Percentiles rank a stretch among this genome's conserved stretches.
Conservation (phyloP, 2,888 invertebrate genomes). For the Acleris laterana region DNA sequence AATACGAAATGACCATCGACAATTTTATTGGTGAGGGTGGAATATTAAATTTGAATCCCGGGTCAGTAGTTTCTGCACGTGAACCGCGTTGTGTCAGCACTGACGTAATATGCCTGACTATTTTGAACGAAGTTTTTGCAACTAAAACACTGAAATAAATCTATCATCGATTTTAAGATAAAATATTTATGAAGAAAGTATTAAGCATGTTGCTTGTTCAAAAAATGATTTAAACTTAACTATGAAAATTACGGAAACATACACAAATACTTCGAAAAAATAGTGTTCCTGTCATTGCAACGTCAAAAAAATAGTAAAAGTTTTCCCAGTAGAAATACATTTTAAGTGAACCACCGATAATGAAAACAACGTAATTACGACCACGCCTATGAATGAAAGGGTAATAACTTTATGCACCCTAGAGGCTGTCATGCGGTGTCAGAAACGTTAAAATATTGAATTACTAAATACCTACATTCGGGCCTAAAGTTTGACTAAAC, state of each 20-base stretch:
- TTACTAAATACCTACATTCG: neutral
- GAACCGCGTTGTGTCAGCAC: neutral
- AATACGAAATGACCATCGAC: conserved; percentile 41
- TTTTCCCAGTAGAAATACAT: conserved; percentile 31
- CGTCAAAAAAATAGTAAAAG: conserved; percentile 1
- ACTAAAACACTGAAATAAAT: too few relatives aligned
- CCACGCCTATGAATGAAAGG: conserved; percentile 16
- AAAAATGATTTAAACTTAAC: too few relatives aligned
- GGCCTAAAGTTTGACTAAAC: neutral
- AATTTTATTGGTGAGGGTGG: conserved; percentile 47
- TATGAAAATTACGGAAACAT: too few relatives aligned
- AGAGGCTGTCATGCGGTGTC: conserved; percentile 26
- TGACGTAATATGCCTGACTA: neutral
- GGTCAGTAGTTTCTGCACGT: conserved; percentile 1
- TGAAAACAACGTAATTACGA: conserved; percentile 17
- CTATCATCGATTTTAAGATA: too few relatives aligned
- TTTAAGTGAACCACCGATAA: conserved; percentile 26
- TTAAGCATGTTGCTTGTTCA: too few relatives aligned
- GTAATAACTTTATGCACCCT: conserved; percentile 6
- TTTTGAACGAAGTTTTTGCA: too few relatives aligned
- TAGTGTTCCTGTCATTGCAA: conserved; percentile 16
- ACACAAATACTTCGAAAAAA: conserved; percentile 5
- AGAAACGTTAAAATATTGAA: conserved; percentile 11
- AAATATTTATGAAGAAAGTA: too few relatives aligned
- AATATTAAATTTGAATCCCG: conserved; percentile 19